Base-by-base conservation (phyloP, 2,113 vertebrate species). In the Antigone vipio region DNA sequence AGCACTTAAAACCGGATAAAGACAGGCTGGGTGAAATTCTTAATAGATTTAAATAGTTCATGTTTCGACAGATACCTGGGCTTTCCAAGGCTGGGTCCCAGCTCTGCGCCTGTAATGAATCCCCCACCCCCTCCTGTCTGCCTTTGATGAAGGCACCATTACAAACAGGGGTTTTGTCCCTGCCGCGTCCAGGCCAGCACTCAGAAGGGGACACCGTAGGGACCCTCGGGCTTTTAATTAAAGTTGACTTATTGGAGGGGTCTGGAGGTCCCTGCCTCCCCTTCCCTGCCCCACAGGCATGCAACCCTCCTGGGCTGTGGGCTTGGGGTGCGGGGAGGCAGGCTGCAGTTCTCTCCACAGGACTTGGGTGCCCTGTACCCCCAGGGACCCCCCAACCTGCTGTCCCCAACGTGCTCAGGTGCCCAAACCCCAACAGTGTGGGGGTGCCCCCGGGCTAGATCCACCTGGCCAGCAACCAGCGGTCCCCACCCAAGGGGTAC, bases 31-130 rank as follows among this genome's bases (percentile, higher is more conserved):
- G 96, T 98, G 94, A 97, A 98, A 97, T 98, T 98, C 97, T 97
- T 97, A 97, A 97, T 97, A 97, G 98, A 98, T 97, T 98, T 97
- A 97, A 97, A 97, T 96, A 95, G 96, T 97, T 98, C 98, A 97
- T 97, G 98, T 98, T 97, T 97, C 94, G 97, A 97, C 98, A 98
- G 96, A 97, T 98, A 97, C 97, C 97, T 90, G 96, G 95, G 96
- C 94, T 97, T 94, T 92, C 95, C 91, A 82, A 97, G 94, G 95
- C 92, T 96, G 88, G 93, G 95, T 97, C 97, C 96, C 93, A 88
- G 95, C 94, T 96, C 96, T 91, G 85, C 5, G 96, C 72, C 67
- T 94, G 96, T 96, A 97, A 97, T 88, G 97, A 96, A 97, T 86
- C 92, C 93, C 93, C 96, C 87, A 91, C 93, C 82, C 92, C 80